phyloP scores from a whole-genome alignment of 2,113 vertebrate genomes.

The Nestor notabilis region DNA sequence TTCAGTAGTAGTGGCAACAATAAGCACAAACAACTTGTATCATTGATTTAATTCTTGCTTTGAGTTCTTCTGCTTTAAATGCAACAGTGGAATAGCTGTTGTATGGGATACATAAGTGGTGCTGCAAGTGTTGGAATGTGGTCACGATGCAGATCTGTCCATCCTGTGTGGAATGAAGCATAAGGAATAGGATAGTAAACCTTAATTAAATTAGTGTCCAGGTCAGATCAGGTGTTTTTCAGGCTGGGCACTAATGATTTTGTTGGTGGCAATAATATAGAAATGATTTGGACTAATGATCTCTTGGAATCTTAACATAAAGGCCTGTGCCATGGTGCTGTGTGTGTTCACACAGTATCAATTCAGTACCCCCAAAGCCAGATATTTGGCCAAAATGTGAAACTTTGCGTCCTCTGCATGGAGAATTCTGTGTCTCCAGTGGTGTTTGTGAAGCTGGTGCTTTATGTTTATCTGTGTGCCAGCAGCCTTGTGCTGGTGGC shows the following conservation, averaged over 20 bases:
- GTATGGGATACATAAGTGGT: background rate
- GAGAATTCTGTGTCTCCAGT: background rate
- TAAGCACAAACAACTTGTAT: background rate
- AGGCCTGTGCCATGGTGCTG: background rate
- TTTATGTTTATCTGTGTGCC: background rate
- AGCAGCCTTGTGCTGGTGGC: background rate
- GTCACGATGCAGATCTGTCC: background rate
- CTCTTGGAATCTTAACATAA: accelerated
- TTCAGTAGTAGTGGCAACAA: background rate
- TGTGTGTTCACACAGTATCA: accelerated
- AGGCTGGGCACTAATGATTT: background rate
- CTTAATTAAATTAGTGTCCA: background rate
- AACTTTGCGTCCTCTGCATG: accelerated
- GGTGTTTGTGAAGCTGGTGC: background rate
- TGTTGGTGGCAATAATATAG: background rate
- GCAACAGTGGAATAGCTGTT: background rate
- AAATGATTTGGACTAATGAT: background rate
- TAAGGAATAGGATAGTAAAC: background rate
- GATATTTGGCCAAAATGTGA: background rate
- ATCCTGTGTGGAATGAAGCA: background rate
- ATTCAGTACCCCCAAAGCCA: background rate
- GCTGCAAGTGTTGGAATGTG: background rate
- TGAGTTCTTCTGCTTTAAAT: background rate
- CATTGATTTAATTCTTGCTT: background rate
- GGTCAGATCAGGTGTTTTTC: background rate